Base-by-base conservation (phyloP, 1,140 invertebrate species). In the Micrasema minimum region DNA sequence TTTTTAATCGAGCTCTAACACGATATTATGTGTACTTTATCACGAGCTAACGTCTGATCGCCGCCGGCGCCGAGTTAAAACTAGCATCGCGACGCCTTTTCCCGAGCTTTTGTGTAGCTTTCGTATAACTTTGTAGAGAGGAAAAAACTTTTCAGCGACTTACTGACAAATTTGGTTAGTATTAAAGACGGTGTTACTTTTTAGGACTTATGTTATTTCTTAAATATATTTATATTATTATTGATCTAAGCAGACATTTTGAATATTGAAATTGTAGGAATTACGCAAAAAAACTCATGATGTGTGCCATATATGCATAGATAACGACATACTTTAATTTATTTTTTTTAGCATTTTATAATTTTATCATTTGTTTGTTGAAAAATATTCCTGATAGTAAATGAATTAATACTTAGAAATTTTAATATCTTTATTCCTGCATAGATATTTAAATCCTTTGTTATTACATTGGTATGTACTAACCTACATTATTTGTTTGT, bases 61-160 rank as follows among this genome's bases (percentile, higher is more conserved):
- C 55, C 55, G 11, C 55, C 55, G 31, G 16, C 55, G 55, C 35
- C 55, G 31, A 41, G 38, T 37, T 38, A 38, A 38, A 20, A 59
- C 55, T 59, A 31, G 16, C 55, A 22, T 38, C 55, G 55, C 35
- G 55, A 38, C 55, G 55, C 12, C 35, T 20, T 38, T 38, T 31
- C 55, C n/a, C 26, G 50, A 59, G 55, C 55, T 59, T 59, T 41
- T 38, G 38, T n/a, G 18, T 12, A n/a, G 12, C 26, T 31, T 31
- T 2, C 7, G 26, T 31, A 31, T 7, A 31, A n/a, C 12, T 20
- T 35, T 1, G 12, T 12, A 20, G 55, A 9, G 35, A 59, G 20
- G 16, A 37, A 31, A 6, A 11, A 59, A 59, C 55, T 53, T 53
- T 53, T 53, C 23, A n/a, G 12, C 50, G 26, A 26, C 26, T n/a